Conservation (phyloP, 2,113 vertebrate genomes). For the Manacus vitellinus region DNA sequence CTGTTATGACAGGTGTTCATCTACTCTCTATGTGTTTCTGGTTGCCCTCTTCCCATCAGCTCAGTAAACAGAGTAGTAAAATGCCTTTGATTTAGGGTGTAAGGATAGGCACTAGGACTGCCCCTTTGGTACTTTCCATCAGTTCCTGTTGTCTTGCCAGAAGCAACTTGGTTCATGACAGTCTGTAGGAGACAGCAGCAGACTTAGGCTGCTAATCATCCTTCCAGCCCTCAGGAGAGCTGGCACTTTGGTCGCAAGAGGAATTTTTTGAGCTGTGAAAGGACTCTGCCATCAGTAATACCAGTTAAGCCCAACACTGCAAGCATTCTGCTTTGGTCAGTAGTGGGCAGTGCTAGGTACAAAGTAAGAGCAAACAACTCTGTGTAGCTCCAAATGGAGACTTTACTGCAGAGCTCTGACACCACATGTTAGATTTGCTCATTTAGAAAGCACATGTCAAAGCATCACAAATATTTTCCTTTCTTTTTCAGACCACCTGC, state of each 20-base stretch:
- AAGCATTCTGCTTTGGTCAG: not conserved
- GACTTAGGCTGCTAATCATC: not conserved
- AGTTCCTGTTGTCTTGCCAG: not conserved
- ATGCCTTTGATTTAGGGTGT: not conserved
- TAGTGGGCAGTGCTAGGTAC: not conserved
- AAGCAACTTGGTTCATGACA: not conserved
- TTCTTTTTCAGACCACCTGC: not conserved
- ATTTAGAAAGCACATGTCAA: not conserved
- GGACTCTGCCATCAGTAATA: not conserved
- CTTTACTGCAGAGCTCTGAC: not conserved
- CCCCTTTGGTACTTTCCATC: not conserved
- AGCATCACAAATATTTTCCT: not conserved
- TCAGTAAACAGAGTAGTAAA: not conserved
- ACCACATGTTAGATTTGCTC: not conserved
- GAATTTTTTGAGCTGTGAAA: not conserved
- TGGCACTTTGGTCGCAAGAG: not conserved
- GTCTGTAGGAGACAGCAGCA: rapidly evolving
- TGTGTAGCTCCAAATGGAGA: not conserved
- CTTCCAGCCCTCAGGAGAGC: not conserved
- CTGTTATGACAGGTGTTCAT: not conserved
- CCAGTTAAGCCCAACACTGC: not conserved
- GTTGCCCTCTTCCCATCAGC: not conserved
- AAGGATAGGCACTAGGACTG: not conserved
- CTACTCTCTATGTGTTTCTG: not conserved
- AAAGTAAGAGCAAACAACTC: not conserved